Conservation (phyloP, 2,113 vertebrate species). For the Scomber scombrus region DNA sequence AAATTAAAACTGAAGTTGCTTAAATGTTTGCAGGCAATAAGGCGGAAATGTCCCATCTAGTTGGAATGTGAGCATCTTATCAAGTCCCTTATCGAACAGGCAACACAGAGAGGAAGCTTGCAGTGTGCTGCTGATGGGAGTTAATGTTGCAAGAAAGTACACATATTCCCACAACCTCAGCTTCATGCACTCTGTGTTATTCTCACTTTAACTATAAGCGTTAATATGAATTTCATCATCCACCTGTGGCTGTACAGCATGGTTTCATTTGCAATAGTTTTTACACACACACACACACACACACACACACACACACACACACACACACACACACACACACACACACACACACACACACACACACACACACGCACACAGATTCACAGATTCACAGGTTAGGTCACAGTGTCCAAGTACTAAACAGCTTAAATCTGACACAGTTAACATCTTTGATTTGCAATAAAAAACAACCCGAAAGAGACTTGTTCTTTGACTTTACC, state of each 20-base stretch:
- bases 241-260: background rate
- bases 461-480: background rate
- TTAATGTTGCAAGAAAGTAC: background rate
- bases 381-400: background rate
- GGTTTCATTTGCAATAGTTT: background rate
- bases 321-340: background rate
- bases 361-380: no score
- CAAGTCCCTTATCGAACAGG: background rate
- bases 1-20: background rate
- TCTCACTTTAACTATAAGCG: background rate
- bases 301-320: background rate
- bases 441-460: background rate
- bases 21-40: background rate
- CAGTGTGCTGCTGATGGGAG: background rate
- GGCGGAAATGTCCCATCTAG: background rate
- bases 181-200: background rate
- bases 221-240: background rate
- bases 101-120: background rate
- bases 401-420: no score
- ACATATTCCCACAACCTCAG: background rate
- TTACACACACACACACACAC: background rate
- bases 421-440: background rate
- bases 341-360: no score
- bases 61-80: constrained; percentile 23
- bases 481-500: constrained; percentile 67